Conservation (phyloP, 1,140 invertebrate genomes). For the Radopholus similis region DNA sequence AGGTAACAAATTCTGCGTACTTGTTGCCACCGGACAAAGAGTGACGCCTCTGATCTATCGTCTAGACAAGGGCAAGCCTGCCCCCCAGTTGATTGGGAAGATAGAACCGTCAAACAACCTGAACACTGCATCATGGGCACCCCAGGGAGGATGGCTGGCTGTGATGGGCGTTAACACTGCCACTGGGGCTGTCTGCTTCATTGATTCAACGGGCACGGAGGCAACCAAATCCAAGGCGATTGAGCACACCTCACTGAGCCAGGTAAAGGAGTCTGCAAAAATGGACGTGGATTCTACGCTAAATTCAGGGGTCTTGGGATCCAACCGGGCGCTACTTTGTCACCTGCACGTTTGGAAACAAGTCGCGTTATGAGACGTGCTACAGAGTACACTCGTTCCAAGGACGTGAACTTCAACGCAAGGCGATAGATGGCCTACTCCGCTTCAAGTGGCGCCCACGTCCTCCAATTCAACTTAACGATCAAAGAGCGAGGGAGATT, state of each 20-base stretch:
- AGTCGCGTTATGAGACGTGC: slow-evolving; percentile 76
- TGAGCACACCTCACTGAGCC: slow-evolving; percentile 55
- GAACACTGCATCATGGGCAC: slow-evolving; percentile 51
- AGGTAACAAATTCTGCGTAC: slow-evolving; percentile 58
- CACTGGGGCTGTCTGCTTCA: slow-evolving; percentile 51
- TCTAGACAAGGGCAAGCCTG: slow-evolving; percentile 50
- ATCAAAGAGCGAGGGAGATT: slow-evolving; percentile 75
- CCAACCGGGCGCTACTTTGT: slow-evolving; percentile 95
- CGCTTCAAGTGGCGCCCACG: slow-evolving; percentile 93
- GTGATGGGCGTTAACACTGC: slow-evolving; percentile 47
- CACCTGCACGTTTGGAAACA: slow-evolving; percentile 89
- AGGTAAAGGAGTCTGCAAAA: slow-evolving; percentile 27
- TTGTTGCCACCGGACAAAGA: slow-evolving; percentile 44
- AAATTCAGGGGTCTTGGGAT: slow-evolving; percentile 78
- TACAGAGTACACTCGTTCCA: slow-evolving; percentile 99
- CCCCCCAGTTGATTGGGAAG: slow-evolving; percentile 49
- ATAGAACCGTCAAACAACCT: slow-evolving; percentile 54
- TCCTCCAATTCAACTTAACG: slow-evolving; percentile 76
- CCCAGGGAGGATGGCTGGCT: slow-evolving; percentile 52
- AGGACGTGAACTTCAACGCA: slow-evolving; percentile 70
- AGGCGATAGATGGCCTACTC: slow-evolving; percentile 84
- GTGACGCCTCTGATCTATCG: slow-evolving; percentile 53
- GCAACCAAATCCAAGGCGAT: slow-evolving; percentile 47
- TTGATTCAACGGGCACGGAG: slow-evolving; percentile 54
- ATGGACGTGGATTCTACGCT: background rate